Evolutionary conservation across 2,888 invertebrate genomes (phyloP), one percentile per base, ranked within the genome.

Genomic region (Drosophila putrida): DNA sequence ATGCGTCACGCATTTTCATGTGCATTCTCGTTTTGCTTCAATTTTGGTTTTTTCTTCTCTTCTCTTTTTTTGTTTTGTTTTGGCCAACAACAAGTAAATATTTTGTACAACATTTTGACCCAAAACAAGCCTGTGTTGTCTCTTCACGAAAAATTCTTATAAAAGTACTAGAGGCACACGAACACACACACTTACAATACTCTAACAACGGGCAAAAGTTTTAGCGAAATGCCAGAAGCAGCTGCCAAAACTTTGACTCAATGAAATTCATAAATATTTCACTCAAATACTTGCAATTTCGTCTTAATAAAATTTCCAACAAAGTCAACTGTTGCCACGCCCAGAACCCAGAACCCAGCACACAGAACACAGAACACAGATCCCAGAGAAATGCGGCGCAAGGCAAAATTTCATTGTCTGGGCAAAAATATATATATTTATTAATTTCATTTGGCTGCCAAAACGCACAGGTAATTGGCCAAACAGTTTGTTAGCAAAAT

Each of bases 1-100:
- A 71, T 82, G 88, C 86, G 88, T 82, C 69, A 82, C 82, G 88
- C 87, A 80, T 82, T 80, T 82, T 82, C 63, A 73, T 63, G 72
- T 64, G 63, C 54, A 53, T 70, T 68, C 35, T 57, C 25, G 33
- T 44, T 60, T 44, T 15, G 13, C 27, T 35, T 28, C 31, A 20
- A 39, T 10, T 33, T 3, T 39, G 20, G 15, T 6, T 13, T 54
- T 41, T 61, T 54, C 60, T 38, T 39, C n/a, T n/a, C n/a, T n/a
- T n/a, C n/a, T 20, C 20, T 20, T 20, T 3, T 20, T 20, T 20
- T 20, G 15, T 9, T 13, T 54, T 41, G 59, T 54, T 62, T 38
- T 39, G 44, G 75, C 61, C 80, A 79, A 86, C 69, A 72, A 62
- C 67, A 78, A 69, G 58, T 39, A 46, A 81, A 76, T 54, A 79